Base-by-base conservation (phyloP, 2,888 invertebrate genomes). In the Xestia xanthographa region DNA sequence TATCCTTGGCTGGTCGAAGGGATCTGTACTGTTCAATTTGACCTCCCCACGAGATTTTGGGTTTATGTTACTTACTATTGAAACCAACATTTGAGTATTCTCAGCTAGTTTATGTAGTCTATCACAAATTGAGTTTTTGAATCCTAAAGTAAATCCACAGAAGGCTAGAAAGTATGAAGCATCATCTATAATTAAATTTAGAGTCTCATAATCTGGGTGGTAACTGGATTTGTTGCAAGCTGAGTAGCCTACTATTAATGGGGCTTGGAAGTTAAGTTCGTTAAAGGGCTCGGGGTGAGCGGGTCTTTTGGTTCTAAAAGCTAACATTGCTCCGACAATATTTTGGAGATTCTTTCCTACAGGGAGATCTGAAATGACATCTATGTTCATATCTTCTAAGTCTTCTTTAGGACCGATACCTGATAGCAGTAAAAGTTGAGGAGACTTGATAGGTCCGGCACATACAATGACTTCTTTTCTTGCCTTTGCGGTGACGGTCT, bases 311-410 rank as follows among this genome's bases (percentile, higher is more conserved):
- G 85, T 83, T 70, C 68, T 72, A 65, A 80, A 82, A 17, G 34
- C 45, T 26, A 83, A n/a, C 11, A 79, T 11, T n/a, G 67, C 34
- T 17, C 78, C 77, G 3, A 91, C 88, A 50, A 91, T 90, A 75
- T 93, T 92, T 78, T 92, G 92, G 5, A 94, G 85, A 75, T 93
- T 92, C 79, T 92, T 84, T 5, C 94, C 94, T 9, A 94, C 94
- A 5, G 92, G 92, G 17, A 93, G 87, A 85, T 93, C 87, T 26
- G 89, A 84, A 65, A 90, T 53, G 0, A 92, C 86, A 45, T 87
- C 67, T 50, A 94, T 92, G 0, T 85, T 78, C 50, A 92, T 78
- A 38, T 89, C 80, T 67, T 90, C 66, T 20, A 94, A 82, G 76
- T 93, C 90, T 20, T 79, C 29, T 77, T 84, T 90, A 12, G 92